These are phyloP conservation scores for Ataeniobius toweri DNA, from an alignment of 2,797 vertebrate genomes.

Conservation along the genomic window DNA sequence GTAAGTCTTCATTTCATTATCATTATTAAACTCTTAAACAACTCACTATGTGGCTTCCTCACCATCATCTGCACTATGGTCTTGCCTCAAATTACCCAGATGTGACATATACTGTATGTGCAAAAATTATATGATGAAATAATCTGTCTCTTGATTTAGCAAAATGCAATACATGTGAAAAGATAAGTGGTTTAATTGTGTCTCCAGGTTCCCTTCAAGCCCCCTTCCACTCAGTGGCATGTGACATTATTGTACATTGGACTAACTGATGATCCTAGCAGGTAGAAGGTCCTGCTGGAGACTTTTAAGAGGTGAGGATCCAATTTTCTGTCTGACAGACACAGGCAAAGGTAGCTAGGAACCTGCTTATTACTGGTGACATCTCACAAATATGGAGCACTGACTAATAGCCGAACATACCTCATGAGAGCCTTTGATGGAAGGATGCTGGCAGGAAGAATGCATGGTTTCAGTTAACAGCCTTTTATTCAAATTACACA, in stretches of 20 bases:
- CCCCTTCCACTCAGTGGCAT: slow-evolving; percentile 17
- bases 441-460: slow-evolving; percentile 33
- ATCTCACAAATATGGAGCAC: slow-evolving; percentile 69
- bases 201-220: slow-evolving; percentile 20
- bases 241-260: slow-evolving; percentile 35
- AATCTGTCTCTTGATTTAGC: neutral
- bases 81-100: too few species aligned
- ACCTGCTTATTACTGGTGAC: slow-evolving; percentile 72
- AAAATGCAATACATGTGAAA: slow-evolving; percentile 12
- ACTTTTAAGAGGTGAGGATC: slow-evolving; percentile 37
- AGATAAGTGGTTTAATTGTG: slow-evolving; percentile 2
- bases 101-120: neutral
- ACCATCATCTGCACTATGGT: too few species aligned
- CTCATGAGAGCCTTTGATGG: slow-evolving; percentile 56
- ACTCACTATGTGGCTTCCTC: too few species aligned
- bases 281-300: slow-evolving; percentile 47
- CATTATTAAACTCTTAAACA: too few species aligned
- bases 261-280: slow-evolving; percentile 61
- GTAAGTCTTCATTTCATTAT: too few species aligned
- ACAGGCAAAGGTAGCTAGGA: slow-evolving; percentile 40
- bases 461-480: slow-evolving; percentile 42
- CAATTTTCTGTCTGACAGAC: slow-evolving; percentile 65
- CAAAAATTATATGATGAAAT: neutral
- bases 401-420: slow-evolving; percentile 54
- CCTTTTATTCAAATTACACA: slow-evolving; percentile 56